Base-by-base conservation (phyloP, 2,113 vertebrate genomes). In the Ascaphus truei region DNA sequence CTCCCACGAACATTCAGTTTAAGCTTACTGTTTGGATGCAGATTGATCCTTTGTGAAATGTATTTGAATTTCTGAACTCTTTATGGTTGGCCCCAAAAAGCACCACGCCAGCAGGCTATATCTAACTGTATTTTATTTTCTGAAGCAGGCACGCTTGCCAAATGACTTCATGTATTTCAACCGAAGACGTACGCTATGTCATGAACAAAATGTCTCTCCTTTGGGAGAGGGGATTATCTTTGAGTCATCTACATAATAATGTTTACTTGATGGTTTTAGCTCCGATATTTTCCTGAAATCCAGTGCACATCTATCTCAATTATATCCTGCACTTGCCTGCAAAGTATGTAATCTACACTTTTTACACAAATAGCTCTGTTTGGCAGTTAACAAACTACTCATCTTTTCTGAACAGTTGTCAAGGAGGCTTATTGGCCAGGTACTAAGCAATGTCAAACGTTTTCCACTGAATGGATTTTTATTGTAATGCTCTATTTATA, bases 1-100 rank as follows among this genome's bases (percentile, higher is more conserved):
- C 56, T 60, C 66, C 66, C 47, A 60, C 45, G 45, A 69, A 69
- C 56, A 69, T 48, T 51, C 66, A 59, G 43, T 51, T 45, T 59
- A 50, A 27, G 62, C 22, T 65, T 65, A 36, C 30, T 69, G 43
- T 60, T 69, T 69, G 66, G 56, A 50, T 39, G 51, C 31, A 29
- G 23, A 41, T 30, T 6, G 13, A 60, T 60, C 43, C 66, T 59
- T 34, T 39, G 43, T 60, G 43, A 69, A 52, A 69, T 60, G 12
- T 60, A 60, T 60, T 16, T 29, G 22, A 51, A 68, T 65, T 34
- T 53, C 47, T 7, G 15, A 50, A 52, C 31, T 16, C 16, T 34
- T 2, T 27, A 50, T 12, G n/a, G 13, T 36, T 23, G 39, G 23
- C 50, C 48, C 33, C 37, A 51, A 51, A 68, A 68, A 18, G 34